Evolutionary conservation across 2,888 invertebrate genomes (phyloP).

Genomic region (Machimus atricapillus): DNA sequence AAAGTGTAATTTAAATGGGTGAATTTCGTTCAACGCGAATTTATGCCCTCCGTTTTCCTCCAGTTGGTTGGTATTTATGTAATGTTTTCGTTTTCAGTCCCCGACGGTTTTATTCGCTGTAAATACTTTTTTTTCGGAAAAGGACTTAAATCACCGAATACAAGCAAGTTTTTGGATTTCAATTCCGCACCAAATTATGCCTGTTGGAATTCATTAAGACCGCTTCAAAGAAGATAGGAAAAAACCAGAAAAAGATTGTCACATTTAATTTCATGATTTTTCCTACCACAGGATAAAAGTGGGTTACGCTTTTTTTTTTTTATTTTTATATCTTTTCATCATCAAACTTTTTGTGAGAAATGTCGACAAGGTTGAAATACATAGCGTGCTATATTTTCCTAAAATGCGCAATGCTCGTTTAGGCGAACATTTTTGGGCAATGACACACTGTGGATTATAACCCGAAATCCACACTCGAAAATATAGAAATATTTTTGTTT

Average conservation of each 20-base stretch:
- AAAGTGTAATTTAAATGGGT: background rate
- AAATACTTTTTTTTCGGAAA: background rate
- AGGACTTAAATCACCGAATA: background rate
- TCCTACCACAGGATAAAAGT: background rate
- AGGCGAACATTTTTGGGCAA: background rate
- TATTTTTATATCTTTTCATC: background rate
- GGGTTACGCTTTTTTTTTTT: background rate
- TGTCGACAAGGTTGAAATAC: background rate
- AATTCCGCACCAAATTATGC: background rate
- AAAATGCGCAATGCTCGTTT: background rate
- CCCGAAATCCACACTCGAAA: too few relatives aligned
- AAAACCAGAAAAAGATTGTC: background rate
- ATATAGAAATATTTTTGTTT: too few relatives aligned
- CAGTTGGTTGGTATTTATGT: background rate
- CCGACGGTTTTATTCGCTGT: background rate
- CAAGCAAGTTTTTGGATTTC: background rate
- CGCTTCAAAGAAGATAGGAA: background rate
- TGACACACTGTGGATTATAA: too few relatives aligned
- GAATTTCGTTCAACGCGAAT: background rate
- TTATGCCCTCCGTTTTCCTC: background rate
- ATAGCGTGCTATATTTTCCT: background rate
- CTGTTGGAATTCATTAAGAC: background rate
- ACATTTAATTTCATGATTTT: background rate
- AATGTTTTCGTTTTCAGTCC: background rate
- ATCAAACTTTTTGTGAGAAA: background rate